Conservation (phyloP, 1,140 invertebrate species). For the Gonioctena quinquepunctata region DNA sequence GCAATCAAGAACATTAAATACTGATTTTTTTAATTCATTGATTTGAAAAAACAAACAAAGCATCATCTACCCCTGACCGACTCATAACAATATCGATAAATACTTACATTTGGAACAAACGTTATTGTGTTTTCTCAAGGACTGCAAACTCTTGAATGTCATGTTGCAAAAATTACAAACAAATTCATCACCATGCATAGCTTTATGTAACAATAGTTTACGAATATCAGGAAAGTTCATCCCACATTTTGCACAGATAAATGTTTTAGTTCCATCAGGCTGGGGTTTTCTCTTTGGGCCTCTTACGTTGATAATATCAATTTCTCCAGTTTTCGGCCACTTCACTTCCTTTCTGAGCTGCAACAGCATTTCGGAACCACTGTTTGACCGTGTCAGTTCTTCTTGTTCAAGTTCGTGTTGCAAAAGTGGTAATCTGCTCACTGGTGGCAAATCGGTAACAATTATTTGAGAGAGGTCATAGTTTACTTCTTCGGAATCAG, state of each 20-base stretch:
- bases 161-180: conserved; percentile 40
- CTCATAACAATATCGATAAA: too few relatives aligned
- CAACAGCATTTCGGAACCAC: background rate
- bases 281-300: background rate
- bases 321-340: conserved; percentile 22
- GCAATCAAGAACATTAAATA: too few relatives aligned
- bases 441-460: conserved; percentile 19
- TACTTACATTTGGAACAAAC: conserved; percentile 34
- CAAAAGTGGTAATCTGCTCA: background rate
- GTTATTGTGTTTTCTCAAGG: conserved; percentile 37
- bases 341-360: conserved; percentile 20
- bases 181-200: conserved; percentile 33
- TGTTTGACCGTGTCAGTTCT: background rate
- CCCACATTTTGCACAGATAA: conserved; percentile 27
- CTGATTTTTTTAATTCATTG: too few relatives aligned
- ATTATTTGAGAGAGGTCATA: conserved; percentile 29
- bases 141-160: conserved; percentile 30
- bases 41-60: too few relatives aligned
- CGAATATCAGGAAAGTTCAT: conserved; percentile 26
- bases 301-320: conserved; percentile 27
- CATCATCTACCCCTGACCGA: too few relatives aligned
- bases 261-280: conserved; percentile 17
- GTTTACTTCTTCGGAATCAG: conserved; percentile 8
- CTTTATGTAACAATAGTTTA: conserved; percentile 29
- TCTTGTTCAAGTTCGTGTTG: background rate